Evolutionary conservation across 53 echinoderm and acorn worm species (phyloP), one percentile per base, ranked within the genome.

Genomic region (Zoroaster sp.): DNA sequence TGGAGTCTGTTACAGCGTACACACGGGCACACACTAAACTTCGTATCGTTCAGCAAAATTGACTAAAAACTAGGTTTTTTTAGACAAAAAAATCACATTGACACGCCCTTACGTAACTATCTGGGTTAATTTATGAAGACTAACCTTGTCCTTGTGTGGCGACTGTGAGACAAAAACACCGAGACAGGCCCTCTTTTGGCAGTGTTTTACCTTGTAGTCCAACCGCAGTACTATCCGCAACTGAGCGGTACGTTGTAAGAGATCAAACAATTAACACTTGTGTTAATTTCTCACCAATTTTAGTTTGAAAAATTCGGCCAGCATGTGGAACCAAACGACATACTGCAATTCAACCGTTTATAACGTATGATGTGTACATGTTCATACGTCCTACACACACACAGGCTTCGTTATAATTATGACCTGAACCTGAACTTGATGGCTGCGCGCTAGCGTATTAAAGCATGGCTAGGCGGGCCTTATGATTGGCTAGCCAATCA

Each of bases 351-450:
- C 76, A 76, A 32, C 40, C 81, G 78, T 66, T 81, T 66, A 81
- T 20, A 81, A 37, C 78, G 54, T 59, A 59, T 59, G 63, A n/a
- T 59, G 38, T 67, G 42, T 40, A 66, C 55, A 65, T 76, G 44
- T 33, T 33, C 46, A 44, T 40, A 55, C 17, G 35, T 32, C 66
- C 38, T 55, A 81, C 81, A 81, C 81, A 67, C 12, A 41, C 20
- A 14, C n/a, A 82, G 82, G 63, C 83, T 83, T 90, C 83, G 83
- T 90, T 83, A 78, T 78, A 87, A 92, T 66, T 86, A 49, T 90
- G 90, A 93, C 93, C 93, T 87, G 87, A 90, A 93, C 93, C 79
- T 93, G 93, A 93, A 93, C 93, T 93, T 82, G 90, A 90, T 80
- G 75, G 90, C 87, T n/a, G n/a, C n/a, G n/a, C n/a, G n/a, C n/a